Conservation (phyloP, 2,888 invertebrate genomes). For the Chesias legatella region DNA sequence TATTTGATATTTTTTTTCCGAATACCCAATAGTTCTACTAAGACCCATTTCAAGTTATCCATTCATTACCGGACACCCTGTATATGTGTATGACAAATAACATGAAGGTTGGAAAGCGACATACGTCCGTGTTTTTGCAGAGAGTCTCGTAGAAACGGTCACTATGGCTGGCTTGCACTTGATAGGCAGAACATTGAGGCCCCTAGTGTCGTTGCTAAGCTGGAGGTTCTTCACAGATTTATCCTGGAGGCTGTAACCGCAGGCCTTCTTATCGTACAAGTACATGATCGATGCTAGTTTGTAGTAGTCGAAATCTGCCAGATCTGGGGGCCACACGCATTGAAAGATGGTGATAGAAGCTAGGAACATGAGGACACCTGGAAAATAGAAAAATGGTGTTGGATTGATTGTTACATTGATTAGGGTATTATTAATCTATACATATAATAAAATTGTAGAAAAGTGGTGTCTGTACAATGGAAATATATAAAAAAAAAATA, state of each 20-base stretch:
- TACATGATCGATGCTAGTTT: conserved; percentile 63
- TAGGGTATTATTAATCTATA: too few relatives aligned
- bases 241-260: conserved; percentile 36
- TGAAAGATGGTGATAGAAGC: conserved; percentile 40
- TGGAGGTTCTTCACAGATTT: conserved; percentile 38
- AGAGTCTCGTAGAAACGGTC: conserved; percentile 47
- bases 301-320: conserved; percentile 40
- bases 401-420: too few relatives aligned
- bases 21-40: too few relatives aligned
- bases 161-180: conserved; percentile 39
- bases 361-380: conserved; percentile 46
- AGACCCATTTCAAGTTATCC: too few relatives aligned
- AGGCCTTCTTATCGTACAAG: conserved; percentile 54
- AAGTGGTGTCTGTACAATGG: too few relatives aligned
- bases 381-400: conserved; percentile 8
- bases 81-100: too few relatives aligned
- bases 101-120: conserved; percentile 2
- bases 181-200: conserved; percentile 44
- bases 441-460: too few relatives aligned
- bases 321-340: conserved; percentile 54
- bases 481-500: too few relatives aligned
- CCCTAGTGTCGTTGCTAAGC: conserved; percentile 48
- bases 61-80: too few relatives aligned
- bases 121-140: conserved; percentile 52
- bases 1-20: too few relatives aligned